Evolutionary conservation across 1,140 invertebrate genomes (phyloP).

Genomic region (Camponotus floridanus): DNA sequence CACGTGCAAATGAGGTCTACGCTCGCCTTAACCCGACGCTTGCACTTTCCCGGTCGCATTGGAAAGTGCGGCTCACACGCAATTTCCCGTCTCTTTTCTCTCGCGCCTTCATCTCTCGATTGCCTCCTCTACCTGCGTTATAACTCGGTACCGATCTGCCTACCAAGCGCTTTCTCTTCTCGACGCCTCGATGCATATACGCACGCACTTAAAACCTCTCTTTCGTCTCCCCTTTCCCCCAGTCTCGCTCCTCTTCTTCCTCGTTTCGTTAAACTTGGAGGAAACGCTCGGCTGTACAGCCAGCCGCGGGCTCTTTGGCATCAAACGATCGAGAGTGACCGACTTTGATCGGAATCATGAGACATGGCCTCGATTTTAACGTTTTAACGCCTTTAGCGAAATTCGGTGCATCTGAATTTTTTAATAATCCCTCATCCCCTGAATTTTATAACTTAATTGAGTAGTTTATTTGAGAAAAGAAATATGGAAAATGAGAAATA

Average conservation of each 20-base stretch:
- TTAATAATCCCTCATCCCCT: conserved; percentile 24
- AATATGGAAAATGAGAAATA: conserved; percentile 10
- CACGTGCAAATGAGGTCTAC: conserved; percentile 57
- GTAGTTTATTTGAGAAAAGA: neutral
- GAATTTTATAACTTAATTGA: conserved; percentile 59
- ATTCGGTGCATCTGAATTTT: conserved; percentile 7
- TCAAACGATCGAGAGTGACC: conserved; percentile 57
- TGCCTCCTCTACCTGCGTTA: conserved; percentile 69
- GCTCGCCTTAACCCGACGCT: conserved; percentile 28
- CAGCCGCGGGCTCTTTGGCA: conserved; percentile 56
- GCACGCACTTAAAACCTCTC: conserved; percentile 40
- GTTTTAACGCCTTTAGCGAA: conserved; percentile 51
- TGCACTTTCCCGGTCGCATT: conserved; percentile 77
- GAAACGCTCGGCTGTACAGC: conserved; percentile 62
- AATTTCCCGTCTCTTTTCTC: conserved; percentile 50
- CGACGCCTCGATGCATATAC: conserved; percentile 73
- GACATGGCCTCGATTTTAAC: conserved; percentile 43
- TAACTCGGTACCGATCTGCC: conserved; percentile 78
- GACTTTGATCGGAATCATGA: conserved; percentile 54
- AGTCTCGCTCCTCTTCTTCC: conserved; percentile 9
- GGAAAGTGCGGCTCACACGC: conserved; percentile 79
- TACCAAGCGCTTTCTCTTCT: conserved; percentile 79
- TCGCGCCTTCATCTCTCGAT: conserved; percentile 62
- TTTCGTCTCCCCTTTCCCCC: conserved; percentile 15
- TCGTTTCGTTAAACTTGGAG: conserved; percentile 70